Evolutionary conservation across 2,888 invertebrate species (phyloP).

Genomic region (Leucophenga montana): DNA sequence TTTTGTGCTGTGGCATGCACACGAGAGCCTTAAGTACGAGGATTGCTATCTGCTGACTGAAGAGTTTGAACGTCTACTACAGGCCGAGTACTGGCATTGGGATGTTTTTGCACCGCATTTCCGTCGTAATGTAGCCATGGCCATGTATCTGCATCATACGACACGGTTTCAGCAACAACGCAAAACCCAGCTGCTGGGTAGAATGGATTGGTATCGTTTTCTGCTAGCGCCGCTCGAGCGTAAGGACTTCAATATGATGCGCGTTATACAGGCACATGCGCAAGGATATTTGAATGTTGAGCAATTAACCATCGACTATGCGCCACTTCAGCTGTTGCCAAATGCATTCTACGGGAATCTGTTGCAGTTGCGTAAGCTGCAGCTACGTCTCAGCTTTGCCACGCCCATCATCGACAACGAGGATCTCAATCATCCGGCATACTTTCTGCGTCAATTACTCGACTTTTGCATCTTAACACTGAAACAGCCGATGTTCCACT

Average conservation of each 20-base stretch:
- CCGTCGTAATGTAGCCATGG: constrained; percentile 63
- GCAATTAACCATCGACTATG: constrained; percentile 46
- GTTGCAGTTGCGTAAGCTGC: constrained; percentile 51
- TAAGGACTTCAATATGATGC: constrained; percentile 63
- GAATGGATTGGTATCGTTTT: constrained; percentile 59
- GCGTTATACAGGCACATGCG: constrained; percentile 59
- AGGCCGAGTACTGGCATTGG: constrained; percentile 69
- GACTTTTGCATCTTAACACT: constrained; percentile 59
- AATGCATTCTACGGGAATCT: constrained; percentile 56
- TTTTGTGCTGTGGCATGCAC: constrained; percentile 67
- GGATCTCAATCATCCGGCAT: constrained; percentile 60
- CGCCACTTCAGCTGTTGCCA: constrained; percentile 30
- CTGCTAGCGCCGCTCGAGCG: constrained; percentile 54
- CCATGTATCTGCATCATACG: constrained; percentile 64
- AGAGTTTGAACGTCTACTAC: constrained; percentile 64
- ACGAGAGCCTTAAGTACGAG: constrained; percentile 47
- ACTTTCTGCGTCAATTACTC: constrained; percentile 65
- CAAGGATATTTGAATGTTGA: constrained; percentile 54
- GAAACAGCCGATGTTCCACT: constrained; percentile 66
- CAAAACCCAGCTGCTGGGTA: constrained; percentile 46
- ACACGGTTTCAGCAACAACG: constrained; percentile 67
- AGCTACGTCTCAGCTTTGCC: constrained; percentile 52
- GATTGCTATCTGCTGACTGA: constrained; percentile 58
- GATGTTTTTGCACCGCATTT: constrained; percentile 52
- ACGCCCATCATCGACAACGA: constrained; percentile 60